A percentile compares a stretch with the other conserved stretches of the same genome.
These are phyloP conservation scores for Erebia ligea DNA, from an alignment of 2,888 invertebrate species.

Conservation along the genomic window DNA sequence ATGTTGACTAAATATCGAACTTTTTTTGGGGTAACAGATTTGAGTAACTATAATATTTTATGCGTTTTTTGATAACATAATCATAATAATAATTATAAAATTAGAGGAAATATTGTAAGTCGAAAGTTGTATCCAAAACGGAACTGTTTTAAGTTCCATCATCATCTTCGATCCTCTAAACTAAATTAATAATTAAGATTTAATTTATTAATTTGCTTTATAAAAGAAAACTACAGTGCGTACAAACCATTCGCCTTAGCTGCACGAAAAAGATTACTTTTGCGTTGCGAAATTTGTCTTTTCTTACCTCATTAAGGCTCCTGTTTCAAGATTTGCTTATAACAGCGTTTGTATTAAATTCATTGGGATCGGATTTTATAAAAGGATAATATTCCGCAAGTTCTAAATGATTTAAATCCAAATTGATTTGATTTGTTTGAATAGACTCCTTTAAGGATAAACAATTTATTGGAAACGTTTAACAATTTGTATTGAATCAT, in stretches of 20 bases:
- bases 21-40: too few species aligned
- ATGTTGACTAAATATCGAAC: too few species aligned
- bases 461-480: background rate
- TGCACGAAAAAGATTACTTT: slow-evolving; percentile 8
- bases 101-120: too few species aligned
- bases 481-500: background rate
- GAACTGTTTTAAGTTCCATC: background rate
- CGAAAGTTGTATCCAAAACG: too few species aligned
- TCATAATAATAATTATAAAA: too few species aligned
- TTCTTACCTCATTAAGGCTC: slow-evolving; percentile 1
- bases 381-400: slow-evolving; percentile 2
- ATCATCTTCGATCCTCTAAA: too few species aligned
- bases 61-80: too few species aligned
- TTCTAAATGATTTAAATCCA: background rate
- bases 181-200: background rate
- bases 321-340: slow-evolving; percentile 18
- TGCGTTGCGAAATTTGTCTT: slow-evolving; percentile 15
- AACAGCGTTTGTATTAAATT: slow-evolving; percentile 15
- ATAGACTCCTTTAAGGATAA: background rate
- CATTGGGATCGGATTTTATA: slow-evolving; percentile 3
- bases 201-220: background rate
- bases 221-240: background rate
- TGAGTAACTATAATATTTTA: too few species aligned
- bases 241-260: background rate
- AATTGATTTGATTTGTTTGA: slow-evolving; percentile 12